A percentile compares a stretch with the other conserved stretches of the same genome.
These are phyloP conservation scores for rabbit (Oryctolagus cuniculus) DNA, from an alignment of 2,113 vertebrate genomes.

Conservation along the genomic window mOryCun1.1 NC_091442.1:27225001-27225500, in stretches of 20 bases:
- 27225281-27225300: not conserved
- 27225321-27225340: not conserved
- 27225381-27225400: no score
- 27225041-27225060: not conserved
- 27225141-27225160: not conserved
- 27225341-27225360: no score
- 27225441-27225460: not conserved
- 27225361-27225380: not conserved
- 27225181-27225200: not conserved
- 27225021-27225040: not conserved
- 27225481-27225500: not conserved
- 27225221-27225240: no score
- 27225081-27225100: not conserved
- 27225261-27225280: not conserved
- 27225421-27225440: no score
- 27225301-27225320: not conserved
- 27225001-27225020: not conserved
- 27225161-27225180: not conserved
- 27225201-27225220: not conserved
- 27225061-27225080: not conserved
- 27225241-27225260: not conserved
- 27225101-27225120: not conserved
- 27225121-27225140: not conserved
- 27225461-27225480: not conserved
- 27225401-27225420: not conserved